Conservation (phyloP, 35 echinoderm and acorn worm species). For the Heliocidaris erythrogramma region DNA sequence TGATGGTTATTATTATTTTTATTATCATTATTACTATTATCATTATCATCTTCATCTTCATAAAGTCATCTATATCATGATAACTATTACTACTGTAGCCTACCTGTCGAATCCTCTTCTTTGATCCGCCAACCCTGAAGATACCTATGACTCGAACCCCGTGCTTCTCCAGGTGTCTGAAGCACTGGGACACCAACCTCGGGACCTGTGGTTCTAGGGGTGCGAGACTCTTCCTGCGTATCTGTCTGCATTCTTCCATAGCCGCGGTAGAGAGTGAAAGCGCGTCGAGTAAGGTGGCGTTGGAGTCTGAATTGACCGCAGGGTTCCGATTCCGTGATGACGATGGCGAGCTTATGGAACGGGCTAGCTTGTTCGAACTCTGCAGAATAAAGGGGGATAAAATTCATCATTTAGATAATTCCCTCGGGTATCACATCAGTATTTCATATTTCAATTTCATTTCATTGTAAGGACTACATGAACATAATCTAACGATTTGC, state of each 20-base stretch:
- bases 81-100: not conserved
- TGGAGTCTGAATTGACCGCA: slow-evolving; percentile 26
- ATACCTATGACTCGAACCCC: slow-evolving; percentile 84
- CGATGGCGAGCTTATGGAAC: slow-evolving; percentile 37
- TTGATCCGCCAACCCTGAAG: slow-evolving; percentile 94
- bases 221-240: slow-evolving; percentile 72
- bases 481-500: too few relatives aligned
- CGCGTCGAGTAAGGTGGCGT: slow-evolving; percentile 69
- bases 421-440: not conserved
- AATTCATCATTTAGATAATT: not conserved
- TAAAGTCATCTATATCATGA: not conserved
- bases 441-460: too few relatives aligned
- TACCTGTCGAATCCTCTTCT: slow-evolving; percentile 97
- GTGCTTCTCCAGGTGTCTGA: slow-evolving; percentile 79
- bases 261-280: slow-evolving; percentile 82
- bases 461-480: too few relatives aligned
- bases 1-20: not conserved
- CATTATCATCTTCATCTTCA: not conserved
- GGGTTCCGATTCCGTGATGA: not conserved
- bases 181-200: slow-evolving; percentile 81
- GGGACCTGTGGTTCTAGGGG: slow-evolving; percentile 84
- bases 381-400: not conserved
- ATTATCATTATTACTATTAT: not conserved
- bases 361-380: slow-evolving; percentile 28
- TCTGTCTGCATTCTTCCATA: slow-evolving; percentile 67